Evolutionary conservation across 2,888 invertebrate genomes (phyloP), one percentile per base, ranked within the genome.

Genomic region (Eristalinus aeneus): DNA sequence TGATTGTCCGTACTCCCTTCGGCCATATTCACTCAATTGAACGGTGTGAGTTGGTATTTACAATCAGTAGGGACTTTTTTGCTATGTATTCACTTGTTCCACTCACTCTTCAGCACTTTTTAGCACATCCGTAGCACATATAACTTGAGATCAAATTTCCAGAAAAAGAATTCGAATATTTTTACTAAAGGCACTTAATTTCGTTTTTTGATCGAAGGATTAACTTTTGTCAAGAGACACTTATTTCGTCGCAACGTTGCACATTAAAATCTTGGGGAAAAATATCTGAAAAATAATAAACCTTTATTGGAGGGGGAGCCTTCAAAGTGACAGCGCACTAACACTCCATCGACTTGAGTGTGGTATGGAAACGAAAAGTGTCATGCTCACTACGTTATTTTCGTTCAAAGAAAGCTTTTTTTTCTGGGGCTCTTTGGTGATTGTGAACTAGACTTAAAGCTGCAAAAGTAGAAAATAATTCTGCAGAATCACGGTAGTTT

Each of bases 1-100:
- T 81, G 82, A 2, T 86, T 74, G 56, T 81, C 86, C 31, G 77
- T 71, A 81, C 65, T 78, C 64, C 81, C 81, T 74, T 86, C 86
- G 56, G 86, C 86, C 86, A 86, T 86, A 56, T 74, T 78, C 71
- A 68, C 68, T 12, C 53, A 68, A 36, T 2, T 56, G 61, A 16
- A 72, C 69, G 34, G 64, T 64, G 71, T 75, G 74, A 58, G 56
- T 53, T 64, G 58, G 68, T 63, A 68, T 46, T 65, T 80, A 27
- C 68, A 36, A 54, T 39, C 16, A 64, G 69, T 16, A 71, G 64
- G 61, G 76, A 39, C 56, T 67, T n/a, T 63, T 65, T 69, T 76
- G 39, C 12, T 46, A 27, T 32, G 53, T 78, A 34, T 67, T 58
- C 63, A 61, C 58, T 73, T 31, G 69, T 68, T 64, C 61, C 39